Percentiles rank a stretch among this genome's conserved stretches.
Evolutionary conservation across 2,797 vertebrate species (phyloP).

Genomic region (Melanotaenia trifasciata): DNA sequence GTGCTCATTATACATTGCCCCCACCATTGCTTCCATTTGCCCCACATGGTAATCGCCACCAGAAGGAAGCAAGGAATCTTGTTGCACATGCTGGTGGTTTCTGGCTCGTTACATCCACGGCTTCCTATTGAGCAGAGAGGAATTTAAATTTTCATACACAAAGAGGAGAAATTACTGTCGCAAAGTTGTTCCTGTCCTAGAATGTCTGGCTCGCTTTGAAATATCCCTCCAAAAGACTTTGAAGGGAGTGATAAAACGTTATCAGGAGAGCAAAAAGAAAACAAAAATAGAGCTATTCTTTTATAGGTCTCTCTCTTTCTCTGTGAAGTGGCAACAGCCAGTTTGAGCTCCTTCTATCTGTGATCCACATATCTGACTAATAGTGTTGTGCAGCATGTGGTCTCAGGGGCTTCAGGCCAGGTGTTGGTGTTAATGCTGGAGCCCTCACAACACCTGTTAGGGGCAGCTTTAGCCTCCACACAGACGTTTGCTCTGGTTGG

Average conservation of each 20-base stretch:
- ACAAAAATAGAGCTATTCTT: slow-evolving; percentile 25
- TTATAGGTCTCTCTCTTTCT: slow-evolving; percentile 50
- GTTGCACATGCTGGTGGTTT: slow-evolving; percentile 79
- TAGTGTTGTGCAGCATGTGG: slow-evolving; percentile 68
- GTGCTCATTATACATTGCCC: slow-evolving; percentile 68
- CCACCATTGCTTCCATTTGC: slow-evolving; percentile 34
- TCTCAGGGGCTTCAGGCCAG: slow-evolving; percentile 72
- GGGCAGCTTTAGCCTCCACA: slow-evolving; percentile 46
- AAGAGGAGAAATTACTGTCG: slow-evolving; percentile 53
- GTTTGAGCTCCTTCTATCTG: slow-evolving; percentile 62
- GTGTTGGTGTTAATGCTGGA: slow-evolving; percentile 76
- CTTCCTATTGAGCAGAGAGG: slow-evolving; percentile 68
- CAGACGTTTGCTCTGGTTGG: slow-evolving; percentile 46
- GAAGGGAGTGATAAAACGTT: slow-evolving; percentile 71
- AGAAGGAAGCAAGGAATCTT: slow-evolving; percentile 79
- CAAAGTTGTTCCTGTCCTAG: slow-evolving; percentile 57
- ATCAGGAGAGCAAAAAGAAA: slow-evolving; percentile 59
- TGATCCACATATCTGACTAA: slow-evolving; percentile 74
- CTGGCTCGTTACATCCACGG: slow-evolving; percentile 73
- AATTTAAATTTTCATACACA: slow-evolving; percentile 75
- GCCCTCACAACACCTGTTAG: slow-evolving; percentile 75
- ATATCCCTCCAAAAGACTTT: slow-evolving; percentile 59
- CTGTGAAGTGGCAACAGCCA: slow-evolving; percentile 64
- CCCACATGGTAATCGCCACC: slow-evolving; percentile 76
- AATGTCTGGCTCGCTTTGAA: slow-evolving; percentile 69